A percentile compares a stretch with the other conserved stretches of the same genome.
Conservation (phyloP, 2,797 vertebrate genomes). For the Poecile montanus region DNA sequence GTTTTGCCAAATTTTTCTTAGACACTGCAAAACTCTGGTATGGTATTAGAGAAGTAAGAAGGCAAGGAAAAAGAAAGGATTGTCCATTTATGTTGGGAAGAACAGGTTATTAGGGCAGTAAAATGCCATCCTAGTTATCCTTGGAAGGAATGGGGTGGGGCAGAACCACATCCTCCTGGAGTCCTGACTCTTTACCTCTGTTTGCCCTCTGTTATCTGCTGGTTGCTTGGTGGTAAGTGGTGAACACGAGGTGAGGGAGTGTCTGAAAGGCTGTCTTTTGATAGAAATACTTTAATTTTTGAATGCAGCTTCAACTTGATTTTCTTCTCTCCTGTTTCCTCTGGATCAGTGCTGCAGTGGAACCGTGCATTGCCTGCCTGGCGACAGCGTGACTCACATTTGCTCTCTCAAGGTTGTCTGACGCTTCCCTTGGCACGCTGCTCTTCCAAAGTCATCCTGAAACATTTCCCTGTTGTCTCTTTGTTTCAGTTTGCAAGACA, state of each 20-base stretch:
- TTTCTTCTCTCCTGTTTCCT: neutral
- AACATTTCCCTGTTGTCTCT: conserved; percentile 40
- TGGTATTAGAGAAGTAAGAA: neutral
- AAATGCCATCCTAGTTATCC: neutral
- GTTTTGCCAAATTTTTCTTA: neutral
- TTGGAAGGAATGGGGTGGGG: neutral
- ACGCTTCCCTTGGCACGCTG: neutral
- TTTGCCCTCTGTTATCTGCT: neutral
- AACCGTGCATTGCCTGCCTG: neutral
- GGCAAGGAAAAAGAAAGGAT: neutral
- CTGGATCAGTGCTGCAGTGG: neutral
- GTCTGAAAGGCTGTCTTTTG: neutral
- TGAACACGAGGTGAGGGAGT: neutral
- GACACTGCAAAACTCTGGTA: neutral
- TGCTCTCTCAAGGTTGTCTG: neutral
- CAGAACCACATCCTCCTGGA: neutral
- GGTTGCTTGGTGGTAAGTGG: neutral
- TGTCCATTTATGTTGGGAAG: neutral
- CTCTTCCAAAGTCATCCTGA: conserved; percentile 1
- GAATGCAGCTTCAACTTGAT: neutral
- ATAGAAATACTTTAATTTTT: neutral
- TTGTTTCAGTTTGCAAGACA: conserved; percentile 78
- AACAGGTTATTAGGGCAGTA: neutral
- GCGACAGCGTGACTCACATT: neutral
- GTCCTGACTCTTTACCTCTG: neutral